A percentile compares a stretch with the other conserved stretches of the same genome.
These are phyloP conservation scores for Lutraria lutraria DNA, from an alignment of 2,888 invertebrate species.

Conservation along the genomic window DNA sequence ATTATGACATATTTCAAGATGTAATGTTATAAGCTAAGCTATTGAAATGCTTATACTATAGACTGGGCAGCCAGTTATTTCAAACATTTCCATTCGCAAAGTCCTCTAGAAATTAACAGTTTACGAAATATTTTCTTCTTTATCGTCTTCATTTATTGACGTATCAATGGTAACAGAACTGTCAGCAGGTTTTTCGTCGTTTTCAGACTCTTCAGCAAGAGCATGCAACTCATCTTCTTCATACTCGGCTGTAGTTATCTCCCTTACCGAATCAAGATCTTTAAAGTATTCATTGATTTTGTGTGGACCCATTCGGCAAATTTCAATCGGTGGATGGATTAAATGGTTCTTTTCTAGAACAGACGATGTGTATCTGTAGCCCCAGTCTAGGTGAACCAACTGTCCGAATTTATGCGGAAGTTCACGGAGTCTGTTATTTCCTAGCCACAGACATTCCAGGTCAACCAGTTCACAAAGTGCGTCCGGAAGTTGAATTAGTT, in stretches of 20 bases:
- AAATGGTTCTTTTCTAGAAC: constrained; percentile 85
- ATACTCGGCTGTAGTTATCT: constrained; percentile 48
- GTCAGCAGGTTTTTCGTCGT: neutral
- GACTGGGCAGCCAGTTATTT: too few species aligned
- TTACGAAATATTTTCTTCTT: constrained; percentile 1
- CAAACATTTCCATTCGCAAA: too few species aligned
- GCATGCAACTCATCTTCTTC: constrained; percentile 46
- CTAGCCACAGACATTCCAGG: constrained; percentile 87
- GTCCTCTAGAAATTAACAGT: too few species aligned
- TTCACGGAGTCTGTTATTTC: constrained; percentile 85
- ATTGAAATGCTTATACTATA: too few species aligned
- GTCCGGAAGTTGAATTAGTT: constrained; percentile 83
- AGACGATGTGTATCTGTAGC: constrained; percentile 81
- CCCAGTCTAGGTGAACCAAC: constrained; percentile 85
- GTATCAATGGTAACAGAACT: neutral
- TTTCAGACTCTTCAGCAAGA: constrained; percentile 24
- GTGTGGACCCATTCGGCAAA: constrained; percentile 84
- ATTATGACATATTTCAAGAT: too few species aligned
- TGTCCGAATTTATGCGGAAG: constrained; percentile 84
- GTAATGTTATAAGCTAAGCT: too few species aligned
- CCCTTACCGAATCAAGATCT: constrained; percentile 51
- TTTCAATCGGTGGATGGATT: constrained; percentile 84
- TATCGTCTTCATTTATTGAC: neutral
- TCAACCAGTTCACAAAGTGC: constrained; percentile 83
- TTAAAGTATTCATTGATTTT: constrained; percentile 83